Percentiles rank a stretch among this genome's conserved stretches.
These are phyloP conservation scores for Ptychobarbus kaznakovi DNA, from an alignment of 2,797 vertebrate species.

Conservation along the genomic window DNA sequence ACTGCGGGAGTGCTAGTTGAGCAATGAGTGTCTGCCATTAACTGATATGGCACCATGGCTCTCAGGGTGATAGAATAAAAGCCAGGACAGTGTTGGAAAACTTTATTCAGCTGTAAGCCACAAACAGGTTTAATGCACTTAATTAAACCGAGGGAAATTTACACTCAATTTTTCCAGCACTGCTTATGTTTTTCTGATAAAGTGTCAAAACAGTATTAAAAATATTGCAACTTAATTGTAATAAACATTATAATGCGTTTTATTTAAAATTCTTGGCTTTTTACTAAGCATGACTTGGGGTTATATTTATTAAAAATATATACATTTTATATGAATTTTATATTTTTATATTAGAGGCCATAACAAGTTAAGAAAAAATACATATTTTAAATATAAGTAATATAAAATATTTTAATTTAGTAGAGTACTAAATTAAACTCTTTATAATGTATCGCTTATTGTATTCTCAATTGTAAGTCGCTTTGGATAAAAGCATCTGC, in stretches of 20 bases:
- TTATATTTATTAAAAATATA: too few species aligned
- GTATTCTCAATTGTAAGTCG: too few species aligned
- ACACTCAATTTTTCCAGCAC: too few species aligned
- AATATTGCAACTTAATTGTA: neutral
- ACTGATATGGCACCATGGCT: constrained; percentile 23
- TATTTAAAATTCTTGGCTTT: neutral
- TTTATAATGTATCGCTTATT: too few species aligned
- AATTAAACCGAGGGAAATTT: neutral
- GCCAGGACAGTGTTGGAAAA: neutral
- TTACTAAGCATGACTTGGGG: neutral
- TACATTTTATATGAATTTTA: neutral
- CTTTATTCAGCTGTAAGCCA: constrained; percentile 4
- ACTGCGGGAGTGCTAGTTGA: constrained; percentile 15
- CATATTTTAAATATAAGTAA: neutral
- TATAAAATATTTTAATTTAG: neutral
- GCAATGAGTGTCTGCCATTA: constrained; percentile 28
- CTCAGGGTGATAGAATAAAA: constrained; percentile 2
- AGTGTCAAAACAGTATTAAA: neutral
- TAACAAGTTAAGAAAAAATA: neutral
- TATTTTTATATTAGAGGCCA: neutral
- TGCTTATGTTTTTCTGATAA: neutral
- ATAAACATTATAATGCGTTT: neutral
- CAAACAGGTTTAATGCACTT: neutral
- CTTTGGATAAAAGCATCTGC: too few species aligned
- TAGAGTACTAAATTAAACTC: neutral